Evolutionary conservation across 2,888 invertebrate genomes (phyloP).

Genomic region (Tuberolachnus salignus): DNA sequence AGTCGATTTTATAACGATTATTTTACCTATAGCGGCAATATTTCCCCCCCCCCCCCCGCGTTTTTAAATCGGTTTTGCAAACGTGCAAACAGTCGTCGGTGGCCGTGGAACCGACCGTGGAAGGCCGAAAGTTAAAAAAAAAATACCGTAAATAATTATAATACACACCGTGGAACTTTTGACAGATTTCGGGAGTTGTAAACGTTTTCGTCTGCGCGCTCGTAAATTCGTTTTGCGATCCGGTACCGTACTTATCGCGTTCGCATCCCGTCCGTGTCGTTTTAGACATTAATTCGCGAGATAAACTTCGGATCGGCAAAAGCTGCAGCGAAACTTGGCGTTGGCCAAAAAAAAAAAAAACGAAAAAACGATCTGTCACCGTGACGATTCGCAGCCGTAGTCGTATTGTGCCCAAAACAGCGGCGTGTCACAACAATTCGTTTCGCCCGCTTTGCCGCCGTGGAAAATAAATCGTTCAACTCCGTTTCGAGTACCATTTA

Average conservation of each 20-base stretch:
- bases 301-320: slow-evolving; percentile 33
- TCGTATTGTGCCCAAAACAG: slow-evolving; percentile 11
- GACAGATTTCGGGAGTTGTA: slow-evolving; percentile 26
- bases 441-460: neutral
- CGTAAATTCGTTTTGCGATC: slow-evolving; percentile 3
- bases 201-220: too few relatives aligned
- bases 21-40: too few relatives aligned
- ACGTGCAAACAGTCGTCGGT: too few relatives aligned
- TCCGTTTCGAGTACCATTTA: slow-evolving; percentile 25
- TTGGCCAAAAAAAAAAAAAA: too few relatives aligned
- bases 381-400: slow-evolving; percentile 25
- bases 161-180: neutral
- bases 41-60: too few relatives aligned
- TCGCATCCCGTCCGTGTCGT: slow-evolving; percentile 17
- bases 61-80: too few relatives aligned
- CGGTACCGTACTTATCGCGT: neutral
- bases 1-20: too few relatives aligned
- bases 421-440: slow-evolving; percentile 12
- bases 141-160: neutral
- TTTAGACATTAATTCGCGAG: slow-evolving; percentile 36
- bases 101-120: neutral
- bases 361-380: slow-evolving; percentile 51
- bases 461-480: slow-evolving; percentile 33
- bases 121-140: neutral
- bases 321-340: slow-evolving; percentile 26